These are phyloP conservation scores for Trachops cirrhosus DNA, from an alignment of 2,797 vertebrate species.

Conservation along the genomic window DNA sequence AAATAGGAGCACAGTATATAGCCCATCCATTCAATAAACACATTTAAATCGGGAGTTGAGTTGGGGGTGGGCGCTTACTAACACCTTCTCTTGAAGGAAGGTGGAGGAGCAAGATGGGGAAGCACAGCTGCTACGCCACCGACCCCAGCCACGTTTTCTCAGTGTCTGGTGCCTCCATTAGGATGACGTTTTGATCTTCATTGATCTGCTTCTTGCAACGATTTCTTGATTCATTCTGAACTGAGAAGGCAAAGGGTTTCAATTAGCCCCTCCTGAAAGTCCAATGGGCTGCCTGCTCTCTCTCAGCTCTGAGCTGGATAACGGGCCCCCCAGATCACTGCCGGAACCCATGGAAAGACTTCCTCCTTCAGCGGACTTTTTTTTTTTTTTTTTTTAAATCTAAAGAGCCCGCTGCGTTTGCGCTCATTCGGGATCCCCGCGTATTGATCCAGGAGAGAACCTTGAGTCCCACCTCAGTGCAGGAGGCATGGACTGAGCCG, in stretches of 20 bases:
- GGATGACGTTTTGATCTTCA: background rate
- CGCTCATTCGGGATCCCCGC: background rate
- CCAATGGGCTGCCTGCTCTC: rapidly evolving
- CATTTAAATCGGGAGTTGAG: background rate
- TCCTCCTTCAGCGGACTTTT: background rate
- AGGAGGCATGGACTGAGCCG: background rate
- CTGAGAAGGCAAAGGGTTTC: background rate
- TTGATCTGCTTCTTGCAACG: background rate
- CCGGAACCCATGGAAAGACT: background rate
- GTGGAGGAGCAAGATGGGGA: background rate
- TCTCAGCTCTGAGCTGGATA: background rate
- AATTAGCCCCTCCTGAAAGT: background rate
- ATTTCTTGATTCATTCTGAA: background rate
- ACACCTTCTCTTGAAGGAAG: background rate
- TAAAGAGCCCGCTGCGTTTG: background rate
- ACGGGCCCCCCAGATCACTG: background rate
- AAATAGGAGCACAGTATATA: background rate
- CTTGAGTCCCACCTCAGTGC: background rate
- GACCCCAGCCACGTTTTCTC: background rate
- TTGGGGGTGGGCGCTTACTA: too few relatives aligned
- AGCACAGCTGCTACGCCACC: background rate
- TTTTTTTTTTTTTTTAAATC: background rate
- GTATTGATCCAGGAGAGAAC: background rate
- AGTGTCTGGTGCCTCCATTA: too few relatives aligned
- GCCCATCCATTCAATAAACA: background rate